Evolutionary conservation across 2,113 vertebrate genomes (phyloP).

Genomic region (Amphiprion ocellaris): DNA sequence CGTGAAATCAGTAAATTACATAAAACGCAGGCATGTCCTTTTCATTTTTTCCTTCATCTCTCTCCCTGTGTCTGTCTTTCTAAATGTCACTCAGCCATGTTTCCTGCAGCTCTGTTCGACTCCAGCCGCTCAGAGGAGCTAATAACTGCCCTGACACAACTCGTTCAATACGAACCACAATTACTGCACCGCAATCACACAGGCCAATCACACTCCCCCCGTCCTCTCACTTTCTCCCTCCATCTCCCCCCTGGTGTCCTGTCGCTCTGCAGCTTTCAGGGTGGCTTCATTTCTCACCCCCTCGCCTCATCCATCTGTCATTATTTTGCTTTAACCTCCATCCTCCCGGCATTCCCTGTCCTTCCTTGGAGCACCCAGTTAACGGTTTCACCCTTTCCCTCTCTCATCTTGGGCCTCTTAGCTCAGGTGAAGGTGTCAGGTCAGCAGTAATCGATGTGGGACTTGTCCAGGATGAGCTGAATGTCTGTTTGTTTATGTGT

Average conservation of each 20-base stretch:
- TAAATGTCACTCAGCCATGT: conserved; percentile 57
- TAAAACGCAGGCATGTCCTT: conserved; percentile 1
- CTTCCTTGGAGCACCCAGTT: background rate
- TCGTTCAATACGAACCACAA: conserved; percentile 59
- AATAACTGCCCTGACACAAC: conserved; percentile 64
- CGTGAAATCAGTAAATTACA: conserved; percentile 33
- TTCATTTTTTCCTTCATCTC: conserved; percentile 4
- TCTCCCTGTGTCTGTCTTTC: conserved; percentile 10
- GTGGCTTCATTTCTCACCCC: conserved; percentile 35
- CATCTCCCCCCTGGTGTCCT: conserved; percentile 3
- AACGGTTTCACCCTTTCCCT: conserved; percentile 35
- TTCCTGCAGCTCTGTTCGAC: conserved; percentile 29
- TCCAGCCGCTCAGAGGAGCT: conserved; percentile 51
- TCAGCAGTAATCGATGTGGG: conserved; percentile 63
- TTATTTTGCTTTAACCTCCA: conserved; percentile 38
- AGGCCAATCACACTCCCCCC: conserved; percentile 51
- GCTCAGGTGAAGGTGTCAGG: conserved; percentile 66
- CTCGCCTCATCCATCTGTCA: conserved; percentile 48
- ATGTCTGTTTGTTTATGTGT: background rate
- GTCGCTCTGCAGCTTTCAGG: conserved; percentile 36
- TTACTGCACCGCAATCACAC: conserved; percentile 55
- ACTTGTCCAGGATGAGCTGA: conserved; percentile 43
- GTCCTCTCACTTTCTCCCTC: conserved; percentile 18
- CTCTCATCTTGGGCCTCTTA: conserved; percentile 44
- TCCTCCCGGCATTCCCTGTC: background rate